Base-by-base conservation (phyloP, 2,113 vertebrate genomes). In the Menidia beryllina region DNA sequence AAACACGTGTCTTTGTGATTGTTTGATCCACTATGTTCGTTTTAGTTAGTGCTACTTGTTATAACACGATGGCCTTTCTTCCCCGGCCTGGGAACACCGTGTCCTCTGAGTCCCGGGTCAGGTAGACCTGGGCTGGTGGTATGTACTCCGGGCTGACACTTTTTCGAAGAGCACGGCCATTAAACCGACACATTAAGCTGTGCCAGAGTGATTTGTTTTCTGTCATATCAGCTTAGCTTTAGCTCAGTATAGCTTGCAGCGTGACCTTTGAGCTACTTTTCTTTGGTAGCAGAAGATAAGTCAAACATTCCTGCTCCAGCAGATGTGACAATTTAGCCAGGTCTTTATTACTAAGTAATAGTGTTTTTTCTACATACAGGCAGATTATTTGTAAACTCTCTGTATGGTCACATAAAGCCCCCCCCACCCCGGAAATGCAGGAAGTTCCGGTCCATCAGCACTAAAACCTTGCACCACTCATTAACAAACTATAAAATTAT, bases 91-190 rank as follows among this genome's bases (percentile, higher is more conserved):
- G 51, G 73, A 50, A 75, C 84, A 69, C 19, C 0, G 57, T 75
- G 77, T 85, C 80, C 77, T 85, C 45, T 70, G 43, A 30, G 25
- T 13, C 20, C 1, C 27, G 49, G 69, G 59, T 64, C 13, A 51
- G 39, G 12, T 27, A 3, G 47, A 58, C 3, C 54, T 30, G 24
- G 11, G 17, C 1, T 17, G n/a, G 9, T 11, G 17, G 3, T 25
- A n/a, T 24, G 11, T 0, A 57, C 25, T 11, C 7, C 2, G 9
- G 17, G 5, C 24, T 11, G 15, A 17, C 1, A 50, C 3, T 49
- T 63, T n/a, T 57, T 4, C 19, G 45, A 51, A 1, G 30, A 27
- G 10, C 17, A 19, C 9, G 1, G 2, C 36, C 2, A 47, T 13
- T 25, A 20, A 47, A 56, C 7, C 5, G 30, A 34, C 0, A 4